Base-by-base conservation (phyloP, 2,113 vertebrate genomes). In the Aviceda subcristata region DNA sequence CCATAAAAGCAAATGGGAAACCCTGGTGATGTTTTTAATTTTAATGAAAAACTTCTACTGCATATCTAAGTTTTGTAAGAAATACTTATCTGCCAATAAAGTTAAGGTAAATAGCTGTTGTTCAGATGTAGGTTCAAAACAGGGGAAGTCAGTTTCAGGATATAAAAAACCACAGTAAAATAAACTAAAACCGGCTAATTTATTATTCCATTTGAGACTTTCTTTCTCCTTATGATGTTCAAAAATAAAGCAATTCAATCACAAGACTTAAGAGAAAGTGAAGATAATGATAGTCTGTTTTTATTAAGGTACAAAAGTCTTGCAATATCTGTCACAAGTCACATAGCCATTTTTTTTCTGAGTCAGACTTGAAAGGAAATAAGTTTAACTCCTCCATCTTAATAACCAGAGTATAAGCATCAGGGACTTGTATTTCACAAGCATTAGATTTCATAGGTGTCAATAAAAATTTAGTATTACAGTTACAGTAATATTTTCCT, bases 231-330 rank as follows among this genome's bases (percentile, higher is more conserved):
- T 90, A 30, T 34, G 55, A 87, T 88, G 62, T 67, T 55, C 26
- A 76, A 93, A 95, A 96, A 84, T n/a, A 93, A 85, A 94, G 72
- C 30, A 91, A 39, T 68, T 91, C 30, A 77, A 36, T 85, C 17
- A 23, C 87, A 69, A 86, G 66, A 69, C 46, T 63, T 86, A 80
- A 73, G 78, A 92, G 55, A 81, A 95, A 90, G 68, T 68, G 73
- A 92, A 76, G 60, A 64, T 43, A 57, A 69, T 75, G 43, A 48
- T 77, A 88, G 50, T 46, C 24, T 81, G 50, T 48, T 66, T 94
- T 92, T 66, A 71, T 92, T 68, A 68, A 84, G 38, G 51, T 78
- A 84, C 38, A 53, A 6, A 92, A 55, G n/a, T 95, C 77, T 92
- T 83, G 27, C 57, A 71, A 1, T 92, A 34, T 53, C 50, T 93